Base-by-base conservation (phyloP, 2,888 invertebrate species). In the Spodoptera littoralis region DNA sequence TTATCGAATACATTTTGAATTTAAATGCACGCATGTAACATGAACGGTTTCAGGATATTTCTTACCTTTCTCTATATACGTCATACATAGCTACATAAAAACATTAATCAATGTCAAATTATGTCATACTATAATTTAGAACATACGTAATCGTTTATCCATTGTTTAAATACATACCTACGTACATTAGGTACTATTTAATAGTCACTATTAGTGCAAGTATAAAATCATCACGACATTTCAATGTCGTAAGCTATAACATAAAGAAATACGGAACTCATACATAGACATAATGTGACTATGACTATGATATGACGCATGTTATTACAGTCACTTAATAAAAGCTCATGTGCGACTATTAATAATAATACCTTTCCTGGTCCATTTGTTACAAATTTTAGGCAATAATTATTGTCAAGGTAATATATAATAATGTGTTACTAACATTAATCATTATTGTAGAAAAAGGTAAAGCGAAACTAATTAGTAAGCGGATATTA, bases 241-340 rank as follows among this genome's bases (percentile, higher is more conserved):
- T 82, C 82, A 81, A 82, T 80, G 81, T 70, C 82, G 52, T 22
- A 24, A 36, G 36, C 44, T 41, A 27, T 61, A 60, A 52, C 56
- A 55, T 64, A 80, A 76, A 74, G 73, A 73, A 73, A 76, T 76
- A 79, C 79, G 81, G 82, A 80, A 81, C 76, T 63, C 44, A 45
- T 30, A 58, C 22, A 11, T 57, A 51, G 36, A 36, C 36, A 36
- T 36, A 36, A 36, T 36, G 6, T 9, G 5, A 36, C 36, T 36
- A 36, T 8, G 36, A 9, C 9, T 36, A 44, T 43, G 49, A 1
- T 56, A 68, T 71, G 78, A 76, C 76, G 76, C 62, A 77, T 18
- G 43, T n/a, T 45, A 50, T 48, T 27, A 30, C 46, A 51, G 30
- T 5, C 47, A 57, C 48, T 51, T 48, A 75, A 52, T 60, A 65